Percentiles rank a stretch among this genome's conserved stretches.
Evolutionary conservation across 2,113 vertebrate genomes (phyloP).

Genomic region (Apodemus speciosus): DNA sequence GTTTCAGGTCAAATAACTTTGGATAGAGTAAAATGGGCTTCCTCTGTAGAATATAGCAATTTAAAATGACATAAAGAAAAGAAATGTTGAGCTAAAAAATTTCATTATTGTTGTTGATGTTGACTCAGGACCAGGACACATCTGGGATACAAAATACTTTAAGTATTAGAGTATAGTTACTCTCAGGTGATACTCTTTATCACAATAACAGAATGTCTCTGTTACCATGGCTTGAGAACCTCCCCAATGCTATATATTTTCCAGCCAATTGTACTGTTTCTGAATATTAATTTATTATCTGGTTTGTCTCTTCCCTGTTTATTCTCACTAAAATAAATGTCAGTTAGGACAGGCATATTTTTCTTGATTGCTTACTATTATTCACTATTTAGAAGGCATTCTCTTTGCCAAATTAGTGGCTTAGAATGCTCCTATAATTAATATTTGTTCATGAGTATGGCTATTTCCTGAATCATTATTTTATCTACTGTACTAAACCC

Average conservation of each 20-base stretch:
- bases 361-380: not conserved
- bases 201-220: not conserved
- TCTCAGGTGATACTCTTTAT: not conserved
- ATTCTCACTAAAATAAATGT: not conserved
- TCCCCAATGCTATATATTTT: not conserved
- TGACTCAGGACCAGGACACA: not conserved
- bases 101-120: not conserved
- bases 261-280: not conserved
- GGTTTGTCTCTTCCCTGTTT: rapidly evolving
- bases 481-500: not conserved
- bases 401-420: not conserved
- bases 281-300: not conserved
- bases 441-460: not conserved
- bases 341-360: not conserved
- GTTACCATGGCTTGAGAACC: not conserved
- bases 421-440: not conserved
- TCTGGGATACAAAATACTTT: not conserved
- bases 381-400: not conserved
- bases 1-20: not conserved
- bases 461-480: not conserved
- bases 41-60: not conserved
- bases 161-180: not conserved
- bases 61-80: not conserved
- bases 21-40: not conserved
- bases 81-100: not conserved